phyloP scores from a whole-genome alignment of 35 echinoderm and acorn worm species.

The Eucidaris tribuloides region DNA sequence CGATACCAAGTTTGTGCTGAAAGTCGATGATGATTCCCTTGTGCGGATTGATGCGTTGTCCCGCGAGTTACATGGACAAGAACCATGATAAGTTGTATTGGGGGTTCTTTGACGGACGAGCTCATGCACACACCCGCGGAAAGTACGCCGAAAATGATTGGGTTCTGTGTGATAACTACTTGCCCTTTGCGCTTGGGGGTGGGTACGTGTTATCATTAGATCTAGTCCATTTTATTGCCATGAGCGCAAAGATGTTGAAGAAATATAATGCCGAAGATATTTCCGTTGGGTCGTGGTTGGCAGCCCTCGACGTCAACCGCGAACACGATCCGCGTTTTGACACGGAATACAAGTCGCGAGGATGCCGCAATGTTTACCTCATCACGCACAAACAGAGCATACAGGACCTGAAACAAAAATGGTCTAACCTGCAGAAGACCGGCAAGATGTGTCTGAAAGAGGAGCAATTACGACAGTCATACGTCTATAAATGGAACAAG shows the following conservation, averaged over 20 bases:
- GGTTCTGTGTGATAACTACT: constrained; percentile 81
- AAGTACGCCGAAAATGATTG: constrained; percentile 84
- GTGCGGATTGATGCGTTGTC: constrained; percentile 67
- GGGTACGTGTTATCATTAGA: constrained; percentile 87
- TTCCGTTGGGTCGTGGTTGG: constrained; percentile 83
- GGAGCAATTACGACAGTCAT: constrained; percentile 74
- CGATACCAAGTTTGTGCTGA: constrained; percentile 79
- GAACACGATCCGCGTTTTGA: constrained; percentile 93
- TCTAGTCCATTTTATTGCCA: constrained; percentile 74
- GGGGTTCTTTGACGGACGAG: constrained; percentile 97
- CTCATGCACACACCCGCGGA: constrained; percentile 68
- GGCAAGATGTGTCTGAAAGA: constrained; percentile 86
- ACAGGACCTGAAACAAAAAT: constrained; percentile 67
- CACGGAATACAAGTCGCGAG: constrained; percentile 88
- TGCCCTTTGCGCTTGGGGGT: constrained; percentile 90
- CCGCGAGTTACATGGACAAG: constrained; percentile 64
- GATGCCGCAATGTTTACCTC: constrained; percentile 86
- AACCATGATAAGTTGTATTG: constrained; percentile 63
- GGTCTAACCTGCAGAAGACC: constrained; percentile 50
- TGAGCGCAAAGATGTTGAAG: constrained; percentile 64
- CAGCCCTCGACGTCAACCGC: constrained; percentile 68
- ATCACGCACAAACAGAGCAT: constrained; percentile 90
- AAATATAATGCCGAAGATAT: constrained; percentile 89
- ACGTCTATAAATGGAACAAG: constrained; percentile 95
- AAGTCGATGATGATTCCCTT: constrained; percentile 90